Evolutionary conservation across 1,140 invertebrate genomes (phyloP).

Genomic region (Epicauta chinensis): DNA sequence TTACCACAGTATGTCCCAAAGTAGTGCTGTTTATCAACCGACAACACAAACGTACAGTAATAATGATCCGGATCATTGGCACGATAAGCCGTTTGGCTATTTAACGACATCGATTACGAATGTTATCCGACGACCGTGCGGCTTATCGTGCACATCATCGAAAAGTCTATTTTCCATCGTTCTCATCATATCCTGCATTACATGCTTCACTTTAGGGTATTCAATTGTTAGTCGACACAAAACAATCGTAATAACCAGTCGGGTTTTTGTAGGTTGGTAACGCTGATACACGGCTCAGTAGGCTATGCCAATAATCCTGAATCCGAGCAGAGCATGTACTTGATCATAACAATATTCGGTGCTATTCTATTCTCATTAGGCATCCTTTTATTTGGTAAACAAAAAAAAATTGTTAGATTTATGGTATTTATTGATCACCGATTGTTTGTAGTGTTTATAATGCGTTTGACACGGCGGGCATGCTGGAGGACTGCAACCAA

Average conservation of each 20-base stretch:
- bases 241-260: too few relatives aligned
- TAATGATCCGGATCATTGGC: constrained; percentile 43
- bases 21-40: constrained; percentile 62
- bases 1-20: constrained; percentile 52
- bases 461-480: constrained; percentile 32
- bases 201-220: constrained; percentile 34
- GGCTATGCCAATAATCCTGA: constrained; percentile 32
- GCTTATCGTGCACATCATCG: constrained; percentile 31
- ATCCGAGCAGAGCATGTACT: constrained; percentile 29
- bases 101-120: constrained; percentile 49
- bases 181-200: constrained; percentile 30
- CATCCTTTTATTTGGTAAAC: constrained; percentile 32
- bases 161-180: constrained; percentile 30
- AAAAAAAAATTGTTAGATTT: background rate
- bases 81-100: constrained; percentile 50
- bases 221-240: too few relatives aligned
- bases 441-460: constrained; percentile 29
- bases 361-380: constrained; percentile 32
- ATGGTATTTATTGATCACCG: background rate
- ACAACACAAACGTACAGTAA: constrained; percentile 63
- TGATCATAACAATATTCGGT: constrained; percentile 33
- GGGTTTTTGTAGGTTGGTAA: constrained; percentile 29
- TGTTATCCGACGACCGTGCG: constrained; percentile 44
- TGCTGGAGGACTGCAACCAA: constrained; percentile 32
- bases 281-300: constrained; percentile 35